Evolutionary conservation across 2,888 invertebrate species (phyloP), one percentile per base, ranked within the genome.

Genomic region (Tetranychus truncatus): DNA sequence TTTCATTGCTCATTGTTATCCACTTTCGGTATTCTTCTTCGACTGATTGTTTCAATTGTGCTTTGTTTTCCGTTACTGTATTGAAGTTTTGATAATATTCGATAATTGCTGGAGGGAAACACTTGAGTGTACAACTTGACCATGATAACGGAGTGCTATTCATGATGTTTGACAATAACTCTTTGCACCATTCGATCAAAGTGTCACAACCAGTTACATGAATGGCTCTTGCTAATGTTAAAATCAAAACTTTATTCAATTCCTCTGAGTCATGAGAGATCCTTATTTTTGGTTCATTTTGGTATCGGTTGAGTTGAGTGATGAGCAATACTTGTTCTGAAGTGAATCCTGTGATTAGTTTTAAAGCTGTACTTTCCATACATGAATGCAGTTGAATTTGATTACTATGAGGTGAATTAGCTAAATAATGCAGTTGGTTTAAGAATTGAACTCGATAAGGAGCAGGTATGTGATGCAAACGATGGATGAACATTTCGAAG

Each of bases 1-100:
- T 93, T 82, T 96, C 95, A 83, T 94, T 95, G 71, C 90, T 92
- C 95, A 96, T 95, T 0, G 80, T 79, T 78, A 83, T 91, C 95
- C 95, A 95, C 82, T 95, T 95, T 78, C 94, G 87, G 81, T 95
- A 95, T 81, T 96, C 96, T 81, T 95, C 93, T 80, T 95, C 94
- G 0, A 95, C 93, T 0, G 91, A 78, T 20, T 77, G 76, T 72
- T 78, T 78, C 3, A 80, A 74, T 66, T 80, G 78, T n/a, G 77
- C 76, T 76, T 95, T 95, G 82, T 94, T 93, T 45, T 66, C 46
- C 82, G 95, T 95, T 81, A 90, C 88, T 1, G 90, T 88, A 77
- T 88, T 89, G 75, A 78, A 78, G 83, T 89, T 89, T 74, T 90
- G 87, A 82, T 94, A 95, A 82, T 95, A 95, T 80, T 94, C 94